Conservation (phyloP, 2,888 invertebrate genomes). For the Nomada flava region DNA sequence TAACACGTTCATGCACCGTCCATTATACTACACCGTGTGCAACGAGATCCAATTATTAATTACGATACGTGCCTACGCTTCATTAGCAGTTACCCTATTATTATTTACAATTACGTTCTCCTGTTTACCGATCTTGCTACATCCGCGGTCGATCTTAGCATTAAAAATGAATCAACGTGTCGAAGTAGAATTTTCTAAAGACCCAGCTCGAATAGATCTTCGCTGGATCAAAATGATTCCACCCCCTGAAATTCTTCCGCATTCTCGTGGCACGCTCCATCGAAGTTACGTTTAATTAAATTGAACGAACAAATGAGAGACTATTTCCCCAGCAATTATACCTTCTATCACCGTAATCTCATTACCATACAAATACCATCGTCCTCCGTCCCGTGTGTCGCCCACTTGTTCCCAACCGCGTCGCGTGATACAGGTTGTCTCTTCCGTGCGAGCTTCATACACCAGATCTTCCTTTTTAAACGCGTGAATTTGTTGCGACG, state of each 20-base stretch:
- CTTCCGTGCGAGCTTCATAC: constrained; percentile 25
- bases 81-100: too few relatives aligned
- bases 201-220: too few relatives aligned
- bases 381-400: constrained; percentile 26
- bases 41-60: constrained; percentile 25
- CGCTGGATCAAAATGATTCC: too few relatives aligned
- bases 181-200: not conserved
- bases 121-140: too few relatives aligned
- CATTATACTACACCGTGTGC: not conserved
- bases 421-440: constrained; percentile 40
- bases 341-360: not conserved
- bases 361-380: constrained; percentile 13
- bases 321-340: not conserved
- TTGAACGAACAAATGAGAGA: not conserved
- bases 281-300: too few relatives aligned
- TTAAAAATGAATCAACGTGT: not conserved
- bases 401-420: constrained; percentile 40
- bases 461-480: not conserved
- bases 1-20: constrained; percentile 14
- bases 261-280: too few relatives aligned
- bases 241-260: too few relatives aligned
- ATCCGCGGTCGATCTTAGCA: too few relatives aligned
- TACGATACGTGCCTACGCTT: too few relatives aligned
- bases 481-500: not conserved
- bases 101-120: too few relatives aligned